These are phyloP conservation scores for Agrilus planipennis DNA, from an alignment of 1,140 invertebrate genomes.

Conservation along the genomic window DNA sequence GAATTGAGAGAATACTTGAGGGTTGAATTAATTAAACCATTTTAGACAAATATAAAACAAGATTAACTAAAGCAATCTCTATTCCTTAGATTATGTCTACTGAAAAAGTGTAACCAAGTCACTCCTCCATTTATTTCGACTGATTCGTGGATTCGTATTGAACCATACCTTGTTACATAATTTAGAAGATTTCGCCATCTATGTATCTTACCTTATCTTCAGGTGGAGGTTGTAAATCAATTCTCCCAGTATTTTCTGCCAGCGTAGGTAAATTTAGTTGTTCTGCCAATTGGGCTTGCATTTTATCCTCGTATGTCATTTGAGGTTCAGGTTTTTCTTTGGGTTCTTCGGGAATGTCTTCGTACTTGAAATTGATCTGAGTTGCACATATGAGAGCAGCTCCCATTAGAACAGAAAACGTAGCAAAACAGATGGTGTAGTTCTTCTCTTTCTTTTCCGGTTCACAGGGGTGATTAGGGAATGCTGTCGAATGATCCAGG, in stretches of 20 bases:
- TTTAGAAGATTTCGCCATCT: too few species aligned
- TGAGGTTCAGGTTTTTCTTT: constrained; percentile 34
- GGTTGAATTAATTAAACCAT: too few species aligned
- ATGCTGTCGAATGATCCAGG: constrained; percentile 91
- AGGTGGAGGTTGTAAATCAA: constrained; percentile 31
- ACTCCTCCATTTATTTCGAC: too few species aligned
- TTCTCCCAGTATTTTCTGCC: constrained; percentile 46
- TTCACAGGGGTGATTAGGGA: constrained; percentile 79
- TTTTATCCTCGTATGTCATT: constrained; percentile 52
- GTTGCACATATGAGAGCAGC: constrained; percentile 88
- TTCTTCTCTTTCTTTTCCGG: constrained; percentile 86
- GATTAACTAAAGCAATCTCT: too few species aligned
- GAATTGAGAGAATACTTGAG: neutral
- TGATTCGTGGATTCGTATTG: too few species aligned
- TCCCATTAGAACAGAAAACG: constrained; percentile 94
- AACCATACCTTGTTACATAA: too few species aligned
- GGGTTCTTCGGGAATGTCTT: constrained; percentile 30
- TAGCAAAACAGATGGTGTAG: constrained; percentile 97
- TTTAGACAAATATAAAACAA: too few species aligned
- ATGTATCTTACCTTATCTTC: constrained; percentile 42
- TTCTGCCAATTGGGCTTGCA: constrained; percentile 68
- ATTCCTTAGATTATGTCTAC: too few species aligned
- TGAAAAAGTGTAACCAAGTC: too few species aligned
- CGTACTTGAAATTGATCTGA: constrained; percentile 72
- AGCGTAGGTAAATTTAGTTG: constrained; percentile 67